A percentile compares a stretch with the other conserved stretches of the same genome.
These are phyloP conservation scores for Ellobius talpinus DNA, from an alignment of 2,113 vertebrate genomes.

Conservation along the genomic window DNA sequence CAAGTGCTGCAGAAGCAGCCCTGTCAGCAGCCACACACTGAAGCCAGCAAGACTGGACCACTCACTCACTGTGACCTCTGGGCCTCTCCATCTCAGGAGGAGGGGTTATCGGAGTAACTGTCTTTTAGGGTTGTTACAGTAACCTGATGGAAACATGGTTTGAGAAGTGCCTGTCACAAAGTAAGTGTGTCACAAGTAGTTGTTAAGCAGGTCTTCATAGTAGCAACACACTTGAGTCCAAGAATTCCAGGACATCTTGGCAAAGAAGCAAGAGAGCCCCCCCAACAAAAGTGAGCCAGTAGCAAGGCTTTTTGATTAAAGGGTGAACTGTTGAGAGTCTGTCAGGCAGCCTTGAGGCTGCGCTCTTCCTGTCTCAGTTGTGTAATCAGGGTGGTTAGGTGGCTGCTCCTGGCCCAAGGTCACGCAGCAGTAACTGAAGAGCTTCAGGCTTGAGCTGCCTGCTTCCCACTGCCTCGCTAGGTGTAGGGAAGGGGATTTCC, in stretches of 20 bases:
- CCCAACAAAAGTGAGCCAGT: not conserved
- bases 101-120: not conserved
- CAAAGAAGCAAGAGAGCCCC: not conserved
- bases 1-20: not conserved
- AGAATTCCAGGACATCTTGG: not conserved
- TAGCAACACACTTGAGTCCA: not conserved
- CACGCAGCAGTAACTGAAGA: not conserved
- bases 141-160: not conserved
- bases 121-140: not conserved
- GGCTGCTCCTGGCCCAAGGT: not conserved
- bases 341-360: not conserved
- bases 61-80: not conserved
- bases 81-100: not conserved
- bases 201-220: not conserved
- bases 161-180: not conserved
- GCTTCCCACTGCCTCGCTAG: not conserved
- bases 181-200: not conserved
- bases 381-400: not conserved
- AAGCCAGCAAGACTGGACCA: not conserved
- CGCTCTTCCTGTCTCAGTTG: fast-evolving
- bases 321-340: not conserved
- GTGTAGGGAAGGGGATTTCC: not conserved
- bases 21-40: not conserved
- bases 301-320: too few species aligned
- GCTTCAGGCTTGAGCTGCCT: not conserved